Base-by-base conservation (phyloP, 2,888 invertebrate species). In the Spodoptera picta region DNA sequence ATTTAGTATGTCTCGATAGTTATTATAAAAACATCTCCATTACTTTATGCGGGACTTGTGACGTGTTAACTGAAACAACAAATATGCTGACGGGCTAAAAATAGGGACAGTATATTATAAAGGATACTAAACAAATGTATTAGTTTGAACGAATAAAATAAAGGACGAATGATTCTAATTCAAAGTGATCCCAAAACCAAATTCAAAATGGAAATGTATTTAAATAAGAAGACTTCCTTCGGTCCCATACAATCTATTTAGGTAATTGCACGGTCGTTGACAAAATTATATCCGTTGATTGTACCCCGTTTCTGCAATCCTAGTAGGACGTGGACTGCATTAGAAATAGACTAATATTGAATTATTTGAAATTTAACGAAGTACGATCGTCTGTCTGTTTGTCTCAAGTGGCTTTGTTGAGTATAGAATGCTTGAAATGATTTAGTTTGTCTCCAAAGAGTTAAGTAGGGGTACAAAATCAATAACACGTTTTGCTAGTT, bases 261-360 rank as follows among this genome's bases (percentile, higher is more conserved):
- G 56, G 65, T 77, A 79, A 77, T 77, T 79, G 79, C 62, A 66
- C 62, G 79, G 69, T 77, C 69, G 79, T 76, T 79, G 79, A 76
- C 77, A 56, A 65, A 59, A 73, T 79, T 69, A 73, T 70, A 60
- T 66, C 36, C 58, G 73, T 59, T 79, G 79, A 77, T 77, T 77
- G 79, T 79, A 76, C 52, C 53, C 77, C 77, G 51, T 44, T 60
- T 62, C 53, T 70, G 70, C 80, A 60, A 73, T 60, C 70, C 69
- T 55, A 14, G 59, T 23, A 14, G 4, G 45, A 56, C 77, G 77
- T 79, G 77, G 49, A 24, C 56, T 69, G 77, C 73, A 77, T 73
- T 70, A 55, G 51, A 64, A 65, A 69, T 49, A 43, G 3, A 43
- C 24, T 52, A 23, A 55, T 36, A 36, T 72, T 63, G 52, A 59